A percentile compares a stretch with the other conserved stretches of the same genome.
Evolutionary conservation across 2,797 vertebrate species (phyloP).

Genomic region (Labeo calbasu): DNA sequence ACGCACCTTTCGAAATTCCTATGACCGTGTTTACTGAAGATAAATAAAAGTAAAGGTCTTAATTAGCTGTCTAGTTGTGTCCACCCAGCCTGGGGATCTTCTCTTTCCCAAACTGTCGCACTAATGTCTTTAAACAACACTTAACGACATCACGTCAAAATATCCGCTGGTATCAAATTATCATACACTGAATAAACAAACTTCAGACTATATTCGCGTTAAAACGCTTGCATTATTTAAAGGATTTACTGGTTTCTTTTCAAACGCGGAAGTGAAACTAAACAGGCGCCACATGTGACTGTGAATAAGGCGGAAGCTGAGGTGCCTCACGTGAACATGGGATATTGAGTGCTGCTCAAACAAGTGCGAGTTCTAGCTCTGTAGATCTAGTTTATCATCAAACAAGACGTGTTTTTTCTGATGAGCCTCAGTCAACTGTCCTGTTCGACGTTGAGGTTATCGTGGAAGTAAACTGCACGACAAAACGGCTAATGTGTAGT

Average conservation of each 20-base stretch:
- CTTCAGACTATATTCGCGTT: not conserved
- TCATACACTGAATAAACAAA: not conserved
- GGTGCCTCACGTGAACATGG: slow-evolving; percentile 12
- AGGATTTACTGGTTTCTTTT: not conserved
- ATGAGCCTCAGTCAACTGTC: not conserved
- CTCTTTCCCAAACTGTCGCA: not conserved
- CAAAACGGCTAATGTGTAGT: not conserved
- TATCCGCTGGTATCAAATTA: not conserved
- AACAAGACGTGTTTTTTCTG: not conserved
- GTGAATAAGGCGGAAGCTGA: slow-evolving; percentile 52
- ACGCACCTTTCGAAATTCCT: slow-evolving; percentile 30
- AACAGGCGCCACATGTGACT: slow-evolving; percentile 71
- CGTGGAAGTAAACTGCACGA: not conserved
- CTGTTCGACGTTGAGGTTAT: not conserved
- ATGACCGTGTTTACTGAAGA: not conserved
- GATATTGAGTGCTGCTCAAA: slow-evolving; percentile 26
- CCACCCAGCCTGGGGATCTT: not conserved
- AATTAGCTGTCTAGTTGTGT: slow-evolving; percentile 31
- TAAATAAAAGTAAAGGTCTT: slow-evolving; percentile 16
- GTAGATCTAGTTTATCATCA: not conserved
- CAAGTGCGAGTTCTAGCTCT: not conserved
- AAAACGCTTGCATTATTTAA: slow-evolving; percentile 18
- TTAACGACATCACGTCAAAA: not conserved
- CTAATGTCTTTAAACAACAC: not conserved
- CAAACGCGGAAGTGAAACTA: slow-evolving; percentile 80